A percentile compares a stretch with the other conserved stretches of the same genome.
Evolutionary conservation across 2,888 invertebrate genomes (phyloP).

Genomic region (Parnassius orleans): DNA sequence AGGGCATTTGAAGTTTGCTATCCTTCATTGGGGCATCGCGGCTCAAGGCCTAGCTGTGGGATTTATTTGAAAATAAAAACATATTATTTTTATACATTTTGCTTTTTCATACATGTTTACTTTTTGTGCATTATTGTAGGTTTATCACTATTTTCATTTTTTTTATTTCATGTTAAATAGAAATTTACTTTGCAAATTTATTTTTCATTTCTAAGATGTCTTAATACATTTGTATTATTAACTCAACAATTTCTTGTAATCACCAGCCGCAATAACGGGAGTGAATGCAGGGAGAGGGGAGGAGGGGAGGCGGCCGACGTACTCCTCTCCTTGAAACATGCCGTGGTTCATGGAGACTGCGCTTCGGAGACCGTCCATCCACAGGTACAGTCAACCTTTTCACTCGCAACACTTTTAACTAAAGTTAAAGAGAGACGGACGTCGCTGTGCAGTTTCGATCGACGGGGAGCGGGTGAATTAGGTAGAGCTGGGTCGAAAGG

Average conservation of each 20-base stretch:
- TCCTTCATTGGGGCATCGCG: no score
- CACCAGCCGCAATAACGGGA: conserved; percentile 64
- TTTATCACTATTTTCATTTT: no score
- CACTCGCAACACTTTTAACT: conserved; percentile 29
- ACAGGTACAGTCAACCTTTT: conserved; percentile 67
- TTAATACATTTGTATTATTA: no score
- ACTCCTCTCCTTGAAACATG: conserved; percentile 91
- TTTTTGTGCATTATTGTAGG: no score
- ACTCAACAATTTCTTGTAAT: conserved; percentile 1
- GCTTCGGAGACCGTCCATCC: conserved; percentile 74
- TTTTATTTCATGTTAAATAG: no score
- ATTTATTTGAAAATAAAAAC: no score
- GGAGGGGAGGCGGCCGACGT: conserved; percentile 92
- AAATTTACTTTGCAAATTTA: no score
- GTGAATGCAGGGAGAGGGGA: conserved; percentile 79
- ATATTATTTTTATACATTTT: no score
- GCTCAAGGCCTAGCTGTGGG: no score
- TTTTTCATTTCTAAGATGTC: no score
- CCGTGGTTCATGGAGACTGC: conserved; percentile 90
- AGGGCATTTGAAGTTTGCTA: no score
- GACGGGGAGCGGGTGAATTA: conserved; percentile 23
- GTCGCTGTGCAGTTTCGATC: conserved; percentile 17
- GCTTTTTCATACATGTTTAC: no score
- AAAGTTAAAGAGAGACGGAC: conserved; percentile 34
- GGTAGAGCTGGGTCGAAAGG: conserved; percentile 32